A percentile compares a stretch with the other conserved stretches of the same genome.
Evolutionary conservation across 2,113 vertebrate genomes (phyloP).

Genomic region (Cyprinus carpio): DNA sequence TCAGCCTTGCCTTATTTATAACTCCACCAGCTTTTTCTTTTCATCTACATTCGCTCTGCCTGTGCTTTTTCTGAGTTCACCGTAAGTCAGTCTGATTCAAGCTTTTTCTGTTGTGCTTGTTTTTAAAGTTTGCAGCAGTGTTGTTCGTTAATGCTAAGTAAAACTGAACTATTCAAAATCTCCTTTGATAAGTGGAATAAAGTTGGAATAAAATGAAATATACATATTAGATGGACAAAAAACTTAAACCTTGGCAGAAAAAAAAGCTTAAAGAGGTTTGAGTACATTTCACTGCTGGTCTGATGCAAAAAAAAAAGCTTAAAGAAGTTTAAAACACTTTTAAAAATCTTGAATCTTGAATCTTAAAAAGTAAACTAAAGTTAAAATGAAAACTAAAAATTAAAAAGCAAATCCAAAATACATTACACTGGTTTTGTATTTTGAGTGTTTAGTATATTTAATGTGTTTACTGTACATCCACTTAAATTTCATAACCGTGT

Average conservation of each 20-base stretch:
- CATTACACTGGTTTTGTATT: not conserved
- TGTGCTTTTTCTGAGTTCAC: not conserved
- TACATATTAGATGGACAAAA: not conserved
- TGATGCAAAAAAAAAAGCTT: too few relatives aligned
- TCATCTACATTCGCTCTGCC: not conserved
- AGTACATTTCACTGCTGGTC: too few relatives aligned
- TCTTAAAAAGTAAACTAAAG: too few relatives aligned
- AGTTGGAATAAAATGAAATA: not conserved
- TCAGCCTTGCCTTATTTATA: conserved; percentile 8
- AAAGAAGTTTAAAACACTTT: too few relatives aligned
- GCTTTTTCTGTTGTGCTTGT: conserved; percentile 10
- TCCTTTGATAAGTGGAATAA: not conserved
- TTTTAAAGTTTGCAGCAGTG: not conserved
- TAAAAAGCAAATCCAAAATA: not conserved
- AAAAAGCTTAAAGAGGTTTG: not conserved
- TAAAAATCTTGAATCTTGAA: too few relatives aligned
- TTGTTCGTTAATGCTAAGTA: not conserved
- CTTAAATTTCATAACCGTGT: not conserved
- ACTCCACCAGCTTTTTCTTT: not conserved
- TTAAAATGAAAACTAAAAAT: not conserved
- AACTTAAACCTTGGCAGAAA: not conserved
- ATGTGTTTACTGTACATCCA: not conserved
- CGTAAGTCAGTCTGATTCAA: not conserved
- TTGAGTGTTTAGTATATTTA: not conserved
- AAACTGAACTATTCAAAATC: not conserved